A percentile compares a stretch with the other conserved stretches of the same genome.
phyloP scores from a whole-genome alignment of 2,113 vertebrate species.

The Marmota monax region DNA sequence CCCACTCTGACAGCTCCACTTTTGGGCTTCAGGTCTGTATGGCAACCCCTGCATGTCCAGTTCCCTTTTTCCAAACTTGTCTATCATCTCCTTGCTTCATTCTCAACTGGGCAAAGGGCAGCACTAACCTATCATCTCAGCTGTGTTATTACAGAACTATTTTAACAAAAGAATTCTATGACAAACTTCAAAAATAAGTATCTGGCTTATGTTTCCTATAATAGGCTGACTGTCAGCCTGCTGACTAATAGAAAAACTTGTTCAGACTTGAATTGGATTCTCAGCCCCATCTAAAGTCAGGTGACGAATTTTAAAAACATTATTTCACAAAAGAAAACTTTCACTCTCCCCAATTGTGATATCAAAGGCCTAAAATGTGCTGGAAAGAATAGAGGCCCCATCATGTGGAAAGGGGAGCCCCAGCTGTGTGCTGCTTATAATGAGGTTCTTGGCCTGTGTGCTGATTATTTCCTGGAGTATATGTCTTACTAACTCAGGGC shows the following conservation, averaged over 20 bases:
- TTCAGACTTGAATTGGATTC: constrained; percentile 76
- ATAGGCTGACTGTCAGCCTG: not conserved
- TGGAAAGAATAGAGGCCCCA: not conserved
- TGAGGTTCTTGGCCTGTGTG: constrained; percentile 70
- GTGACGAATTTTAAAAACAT: not conserved
- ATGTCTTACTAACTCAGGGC: constrained; percentile 54
- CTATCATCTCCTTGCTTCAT: constrained; percentile 69
- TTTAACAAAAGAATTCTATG: not conserved
- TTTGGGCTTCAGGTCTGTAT: constrained; percentile 82
- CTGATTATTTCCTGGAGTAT: constrained; percentile 72
- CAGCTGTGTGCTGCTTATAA: constrained; percentile 75
- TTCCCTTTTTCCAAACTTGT: constrained; percentile 55
- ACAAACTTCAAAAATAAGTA: not conserved
- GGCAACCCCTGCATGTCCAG: constrained; percentile 69
- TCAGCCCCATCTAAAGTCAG: constrained; percentile 59
- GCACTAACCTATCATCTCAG: constrained; percentile 55
- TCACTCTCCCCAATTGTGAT: not conserved
- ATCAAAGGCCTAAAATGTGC: not conserved
- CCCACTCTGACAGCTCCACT: constrained; percentile 80
- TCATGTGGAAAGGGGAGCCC: constrained; percentile 34
- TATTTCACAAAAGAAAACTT: not conserved
- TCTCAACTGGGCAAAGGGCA: constrained; percentile 8
- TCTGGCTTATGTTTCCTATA: not conserved
- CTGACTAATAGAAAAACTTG: not conserved
- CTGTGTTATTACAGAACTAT: not conserved